phyloP scores from a whole-genome alignment of 2,888 invertebrate genomes.

The Opisthograptis luteolata region DNA sequence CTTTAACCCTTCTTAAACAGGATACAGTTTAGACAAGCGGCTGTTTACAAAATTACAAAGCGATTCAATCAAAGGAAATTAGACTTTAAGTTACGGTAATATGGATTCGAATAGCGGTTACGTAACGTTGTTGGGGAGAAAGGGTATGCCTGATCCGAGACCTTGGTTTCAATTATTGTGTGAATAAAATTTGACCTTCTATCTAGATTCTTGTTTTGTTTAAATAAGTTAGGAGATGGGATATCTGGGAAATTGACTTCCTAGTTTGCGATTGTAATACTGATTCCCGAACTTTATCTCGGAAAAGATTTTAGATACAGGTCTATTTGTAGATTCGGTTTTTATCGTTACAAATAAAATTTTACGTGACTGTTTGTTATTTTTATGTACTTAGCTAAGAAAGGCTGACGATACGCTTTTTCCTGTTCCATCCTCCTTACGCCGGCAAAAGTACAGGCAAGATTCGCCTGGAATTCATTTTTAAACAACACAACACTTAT shows the following conservation, averaged over 20 bases:
- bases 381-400: no score
- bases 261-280: background rate
- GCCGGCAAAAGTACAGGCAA: no score
- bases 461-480: no score
- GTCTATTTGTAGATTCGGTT: no score
- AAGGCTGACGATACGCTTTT: no score
- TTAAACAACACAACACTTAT: no score
- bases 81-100: conserved; percentile 19
- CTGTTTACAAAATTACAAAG: conserved; percentile 17
- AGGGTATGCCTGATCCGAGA: conserved; percentile 11
- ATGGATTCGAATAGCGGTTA: conserved; percentile 3
- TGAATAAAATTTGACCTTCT: conserved; percentile 33
- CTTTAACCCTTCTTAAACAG: conserved; percentile 28
- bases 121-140: background rate
- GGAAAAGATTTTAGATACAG: no score
- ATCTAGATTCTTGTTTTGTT: conserved; percentile 36
- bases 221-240: conserved; percentile 23
- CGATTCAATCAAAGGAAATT: conserved; percentile 20
- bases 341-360: no score
- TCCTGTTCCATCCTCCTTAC: no score
- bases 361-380: no score
- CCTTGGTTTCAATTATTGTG: conserved; percentile 39
- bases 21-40: conserved; percentile 20
- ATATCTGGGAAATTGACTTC: conserved; percentile 18
- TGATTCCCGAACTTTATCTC: conserved; percentile 1